Base-by-base conservation (phyloP, 1,140 invertebrate genomes). In the Hyposmocoma kahamanoa region DNA sequence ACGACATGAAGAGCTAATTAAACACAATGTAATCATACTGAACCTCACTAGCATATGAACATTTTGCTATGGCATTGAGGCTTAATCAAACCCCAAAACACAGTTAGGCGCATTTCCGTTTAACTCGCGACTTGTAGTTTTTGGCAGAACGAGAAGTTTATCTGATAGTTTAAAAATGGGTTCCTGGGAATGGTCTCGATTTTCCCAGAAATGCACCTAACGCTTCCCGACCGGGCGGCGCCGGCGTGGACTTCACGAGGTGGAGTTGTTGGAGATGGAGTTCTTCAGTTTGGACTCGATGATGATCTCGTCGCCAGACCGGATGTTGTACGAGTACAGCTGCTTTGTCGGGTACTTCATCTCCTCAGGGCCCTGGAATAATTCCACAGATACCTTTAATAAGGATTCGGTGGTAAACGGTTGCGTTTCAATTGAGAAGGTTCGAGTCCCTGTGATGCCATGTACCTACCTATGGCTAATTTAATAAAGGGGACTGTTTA, bases 251-350 rank as follows among this genome's bases (percentile, higher is more conserved):
- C n/a, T 47, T 77, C 62, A 84, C 52, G 73, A 68, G 10, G 68
- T 69, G 4, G 81, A 82, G 47, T 72, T 82, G 15, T 56, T 59
- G 0, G 78, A 82, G 41, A 79, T 60, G 0, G 77, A 74, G 57
- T 85, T 74, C 43, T 82, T 82, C 20, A 83, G 53, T 65, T 94
- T 94, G 52, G 90, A 92, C 72, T 96, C 94, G 45, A 97, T 92
- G 46, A 96, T 94, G 63, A 97, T 96, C 79, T 97, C 95, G 85
- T 97, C 95, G 1, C 95, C 95, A 60, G 94, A 94, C 52, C 91
- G 88, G 48, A 97, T 94, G 78, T 97, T 96, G 80, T 97, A 97
- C 47, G 94, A 95, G 76, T 97, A 97, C 18, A 97, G 86, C 72
- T 94, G 93, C 64, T 96, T 96, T 53, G 94, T 93, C 1, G 94